Percentiles rank a stretch among this genome's conserved stretches.
Conservation (phyloP, 2,113 vertebrate genomes). For the Lycocorax pyrrhopterus region DNA sequence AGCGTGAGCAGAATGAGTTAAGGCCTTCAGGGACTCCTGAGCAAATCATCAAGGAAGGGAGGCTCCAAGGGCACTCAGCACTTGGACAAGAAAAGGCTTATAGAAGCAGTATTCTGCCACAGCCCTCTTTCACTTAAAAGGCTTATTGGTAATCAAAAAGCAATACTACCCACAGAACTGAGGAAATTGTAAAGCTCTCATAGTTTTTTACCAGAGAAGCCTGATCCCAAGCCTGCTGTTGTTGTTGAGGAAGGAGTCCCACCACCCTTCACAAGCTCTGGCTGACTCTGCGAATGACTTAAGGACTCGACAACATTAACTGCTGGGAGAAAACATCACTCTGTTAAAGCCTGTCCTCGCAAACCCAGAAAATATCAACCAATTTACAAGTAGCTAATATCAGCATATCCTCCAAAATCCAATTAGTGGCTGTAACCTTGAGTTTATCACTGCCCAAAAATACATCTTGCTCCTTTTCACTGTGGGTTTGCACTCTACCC, state of each 20-base stretch:
- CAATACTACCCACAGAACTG: background rate
- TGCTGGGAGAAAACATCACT: background rate
- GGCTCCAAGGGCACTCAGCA: constrained; percentile 4
- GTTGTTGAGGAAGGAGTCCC: background rate
- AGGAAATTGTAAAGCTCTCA: background rate
- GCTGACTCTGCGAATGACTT: background rate
- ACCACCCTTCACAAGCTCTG: background rate
- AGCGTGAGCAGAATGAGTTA: constrained; percentile 31
- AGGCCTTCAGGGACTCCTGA: background rate
- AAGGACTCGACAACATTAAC: background rate
- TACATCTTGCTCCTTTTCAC: background rate
- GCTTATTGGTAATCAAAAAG: background rate
- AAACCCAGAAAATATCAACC: constrained; percentile 6
- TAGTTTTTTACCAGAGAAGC: background rate
- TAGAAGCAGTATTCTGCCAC: background rate
- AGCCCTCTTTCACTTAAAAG: background rate
- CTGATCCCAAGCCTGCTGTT: background rate
- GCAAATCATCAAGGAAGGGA: background rate
- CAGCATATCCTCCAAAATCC: constrained; percentile 48
- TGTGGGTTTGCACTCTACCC: background rate
- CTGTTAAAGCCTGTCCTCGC: background rate
- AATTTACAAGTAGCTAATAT: background rate
- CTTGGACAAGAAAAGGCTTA: background rate
- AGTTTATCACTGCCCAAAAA: constrained; percentile 19
- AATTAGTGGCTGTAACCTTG: constrained; percentile 37